Evolutionary conservation across 2,797 vertebrate species (phyloP).

Genomic region (Australoheros facetus): DNA sequence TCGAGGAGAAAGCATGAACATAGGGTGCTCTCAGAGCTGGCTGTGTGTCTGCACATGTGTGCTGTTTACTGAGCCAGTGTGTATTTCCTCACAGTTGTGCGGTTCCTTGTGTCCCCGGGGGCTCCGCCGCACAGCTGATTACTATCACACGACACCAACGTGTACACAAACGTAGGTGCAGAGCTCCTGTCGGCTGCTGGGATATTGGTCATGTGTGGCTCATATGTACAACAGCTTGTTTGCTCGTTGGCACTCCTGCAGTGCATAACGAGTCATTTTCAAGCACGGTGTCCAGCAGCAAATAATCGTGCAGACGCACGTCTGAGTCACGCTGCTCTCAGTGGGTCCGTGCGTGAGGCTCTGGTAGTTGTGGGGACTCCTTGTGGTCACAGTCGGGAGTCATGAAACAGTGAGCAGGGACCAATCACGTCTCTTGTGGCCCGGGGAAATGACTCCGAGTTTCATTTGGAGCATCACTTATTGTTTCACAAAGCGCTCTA

Average conservation of each 20-base stretch:
- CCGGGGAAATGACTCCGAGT: slow-evolving; percentile 24
- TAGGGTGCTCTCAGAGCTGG: background rate
- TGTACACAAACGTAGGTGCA: background rate
- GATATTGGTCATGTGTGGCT: background rate
- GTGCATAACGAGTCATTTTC: background rate
- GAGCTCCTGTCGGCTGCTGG: background rate
- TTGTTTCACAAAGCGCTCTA: slow-evolving; percentile 36
- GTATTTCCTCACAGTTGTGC: slow-evolving; percentile 48
- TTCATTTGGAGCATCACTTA: slow-evolving; percentile 4
- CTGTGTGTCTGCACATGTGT: slow-evolving; percentile 12
- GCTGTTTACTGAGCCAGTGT: slow-evolving; percentile 33
- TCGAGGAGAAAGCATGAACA: slow-evolving; percentile 29
- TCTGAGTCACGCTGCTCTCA: slow-evolving; percentile 34
- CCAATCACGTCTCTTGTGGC: background rate
- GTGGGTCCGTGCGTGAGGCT: background rate
- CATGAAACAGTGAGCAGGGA: background rate
- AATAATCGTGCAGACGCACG: slow-evolving; percentile 24
- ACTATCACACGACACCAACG: slow-evolving; percentile 40
- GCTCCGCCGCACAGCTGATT: slow-evolving; percentile 38
- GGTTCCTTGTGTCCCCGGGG: slow-evolving; percentile 26
- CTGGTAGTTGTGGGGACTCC: background rate
- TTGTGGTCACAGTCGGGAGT: background rate
- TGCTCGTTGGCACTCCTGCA: background rate
- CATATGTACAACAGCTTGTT: background rate
- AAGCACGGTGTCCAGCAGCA: background rate